Percentiles rank a stretch among this genome's conserved stretches.
Conservation (phyloP, 2,888 invertebrate species). For the Tipula confusa region DNA sequence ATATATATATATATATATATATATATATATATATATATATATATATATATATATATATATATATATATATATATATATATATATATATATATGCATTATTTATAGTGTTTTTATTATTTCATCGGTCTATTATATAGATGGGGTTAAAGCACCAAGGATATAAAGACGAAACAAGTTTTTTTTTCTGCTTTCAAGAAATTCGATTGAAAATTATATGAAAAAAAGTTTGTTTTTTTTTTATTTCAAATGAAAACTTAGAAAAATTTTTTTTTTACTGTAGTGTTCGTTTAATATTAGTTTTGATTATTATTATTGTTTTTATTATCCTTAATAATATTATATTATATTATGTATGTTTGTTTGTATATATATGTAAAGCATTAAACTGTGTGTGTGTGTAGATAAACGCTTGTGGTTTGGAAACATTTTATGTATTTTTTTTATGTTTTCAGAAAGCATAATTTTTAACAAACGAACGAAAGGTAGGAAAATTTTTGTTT, state of each 20-base stretch:
- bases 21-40: neutral
- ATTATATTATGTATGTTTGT: neutral
- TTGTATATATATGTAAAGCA: neutral
- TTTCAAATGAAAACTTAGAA: constrained; percentile 8
- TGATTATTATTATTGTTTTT: neutral
- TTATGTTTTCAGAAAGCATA: neutral
- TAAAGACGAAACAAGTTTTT: neutral
- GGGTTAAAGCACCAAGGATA: constrained; percentile 25
- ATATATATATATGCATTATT: neutral
- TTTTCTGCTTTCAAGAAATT: neutral
- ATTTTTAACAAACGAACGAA: neutral
- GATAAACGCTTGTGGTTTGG: constrained; percentile 5
- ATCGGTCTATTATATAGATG: neutral
- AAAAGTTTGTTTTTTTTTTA: neutral
- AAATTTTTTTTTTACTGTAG: neutral
- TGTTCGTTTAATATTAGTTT: constrained; percentile 8
- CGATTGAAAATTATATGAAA: neutral
- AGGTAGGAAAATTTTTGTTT: neutral
- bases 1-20: neutral
- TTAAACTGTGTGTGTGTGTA: neutral
- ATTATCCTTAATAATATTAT: neutral
- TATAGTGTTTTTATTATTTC: neutral
- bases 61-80: neutral
- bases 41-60: neutral
- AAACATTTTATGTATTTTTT: neutral